These are phyloP conservation scores for Typhlichthys eigenmanni DNA, from an alignment of 2,797 vertebrate genomes.

Conservation along the genomic window DNA sequence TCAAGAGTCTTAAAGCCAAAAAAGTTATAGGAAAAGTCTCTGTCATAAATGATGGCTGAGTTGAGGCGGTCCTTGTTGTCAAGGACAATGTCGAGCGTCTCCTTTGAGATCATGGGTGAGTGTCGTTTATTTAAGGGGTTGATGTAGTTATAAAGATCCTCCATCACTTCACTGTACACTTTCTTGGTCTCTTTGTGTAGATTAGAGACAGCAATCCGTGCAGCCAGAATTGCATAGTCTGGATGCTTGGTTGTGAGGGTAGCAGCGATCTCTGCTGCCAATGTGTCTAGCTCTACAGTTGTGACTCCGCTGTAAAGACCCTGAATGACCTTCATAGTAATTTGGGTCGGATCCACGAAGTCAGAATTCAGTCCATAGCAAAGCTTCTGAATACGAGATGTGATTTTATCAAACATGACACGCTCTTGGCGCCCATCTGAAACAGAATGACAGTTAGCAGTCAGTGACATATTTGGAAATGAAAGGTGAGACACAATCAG, in stretches of 20 bases:
- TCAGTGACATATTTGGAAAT: not conserved
- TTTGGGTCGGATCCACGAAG: slow-evolving; percentile 98
- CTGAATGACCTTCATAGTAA: slow-evolving; percentile 99
- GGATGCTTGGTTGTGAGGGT: slow-evolving; percentile 97
- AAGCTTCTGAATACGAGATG: slow-evolving; percentile 96
- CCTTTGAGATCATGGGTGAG: slow-evolving; percentile 92
- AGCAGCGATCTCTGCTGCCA: slow-evolving; percentile 93
- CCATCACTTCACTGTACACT: slow-evolving; percentile 97
- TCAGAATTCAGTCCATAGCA: slow-evolving; percentile 95
- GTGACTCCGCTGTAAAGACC: slow-evolving; percentile 95
- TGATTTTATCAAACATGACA: slow-evolving; percentile 99
- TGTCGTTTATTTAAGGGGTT: slow-evolving; percentile 88
- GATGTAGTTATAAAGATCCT: slow-evolving; percentile 92
- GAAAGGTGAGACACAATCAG: no score
- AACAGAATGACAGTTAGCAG: not conserved
- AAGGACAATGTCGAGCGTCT: slow-evolving; percentile 87
- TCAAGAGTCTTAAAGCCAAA: slow-evolving; percentile 99
- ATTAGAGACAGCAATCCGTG: slow-evolving; percentile 94
- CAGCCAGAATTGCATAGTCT: slow-evolving; percentile 94
- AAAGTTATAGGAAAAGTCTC: slow-evolving; percentile 98
- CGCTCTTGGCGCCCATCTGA: slow-evolving; percentile 95
- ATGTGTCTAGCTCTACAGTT: slow-evolving; percentile 92
- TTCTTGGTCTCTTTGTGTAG: slow-evolving; percentile 99
- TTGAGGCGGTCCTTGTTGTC: slow-evolving; percentile 95
- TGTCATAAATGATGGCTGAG: slow-evolving; percentile 94